Evolutionary conservation across 2,113 vertebrate species (phyloP).

Genomic region (Solea senegalensis): DNA sequence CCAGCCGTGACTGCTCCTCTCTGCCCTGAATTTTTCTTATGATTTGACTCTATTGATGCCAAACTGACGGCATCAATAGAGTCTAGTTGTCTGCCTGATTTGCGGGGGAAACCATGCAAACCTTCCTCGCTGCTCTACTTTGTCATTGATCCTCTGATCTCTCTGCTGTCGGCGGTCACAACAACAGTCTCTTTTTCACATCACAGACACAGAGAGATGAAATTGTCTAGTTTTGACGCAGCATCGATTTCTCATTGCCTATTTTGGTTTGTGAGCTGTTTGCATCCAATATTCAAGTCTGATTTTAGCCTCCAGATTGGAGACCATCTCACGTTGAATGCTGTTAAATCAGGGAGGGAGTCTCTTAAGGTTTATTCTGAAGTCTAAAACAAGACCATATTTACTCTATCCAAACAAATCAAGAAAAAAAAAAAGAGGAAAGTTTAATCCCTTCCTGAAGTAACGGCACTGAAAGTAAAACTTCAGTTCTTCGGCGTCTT

Average conservation of each 20-base stretch:
- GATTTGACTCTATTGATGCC: conserved; percentile 60
- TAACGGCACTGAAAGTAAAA: conserved; percentile 48
- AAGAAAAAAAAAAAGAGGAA: neutral
- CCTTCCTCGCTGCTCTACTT: conserved; percentile 8
- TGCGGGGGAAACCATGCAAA: conserved; percentile 1
- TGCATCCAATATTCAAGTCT: conserved; percentile 15
- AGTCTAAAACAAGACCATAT: neutral
- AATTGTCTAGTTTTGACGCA: conserved; percentile 19
- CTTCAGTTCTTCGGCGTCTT: conserved; percentile 15
- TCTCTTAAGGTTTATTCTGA: neutral
- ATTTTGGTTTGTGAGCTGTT: conserved; percentile 43
- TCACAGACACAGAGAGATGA: conserved; percentile 51
- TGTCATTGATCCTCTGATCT: conserved; percentile 20
- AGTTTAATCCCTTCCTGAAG: conserved; percentile 38
- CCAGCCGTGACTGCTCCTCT: conserved; percentile 47
- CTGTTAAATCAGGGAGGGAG: conserved; percentile 46
- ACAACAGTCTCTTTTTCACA: conserved; percentile 28
- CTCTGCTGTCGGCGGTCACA: conserved; percentile 25
- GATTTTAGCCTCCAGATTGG: conserved; percentile 15
- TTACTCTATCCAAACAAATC: neutral
- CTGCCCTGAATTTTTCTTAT: conserved; percentile 21
- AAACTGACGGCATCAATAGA: conserved; percentile 46
- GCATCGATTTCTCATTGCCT: conserved; percentile 25
- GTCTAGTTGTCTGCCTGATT: conserved; percentile 49
- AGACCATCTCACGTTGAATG: conserved; percentile 31